Evolutionary conservation across 1,140 invertebrate genomes (phyloP), one percentile per base, ranked within the genome.

Genomic region (Hycleus cichorii): DNA sequence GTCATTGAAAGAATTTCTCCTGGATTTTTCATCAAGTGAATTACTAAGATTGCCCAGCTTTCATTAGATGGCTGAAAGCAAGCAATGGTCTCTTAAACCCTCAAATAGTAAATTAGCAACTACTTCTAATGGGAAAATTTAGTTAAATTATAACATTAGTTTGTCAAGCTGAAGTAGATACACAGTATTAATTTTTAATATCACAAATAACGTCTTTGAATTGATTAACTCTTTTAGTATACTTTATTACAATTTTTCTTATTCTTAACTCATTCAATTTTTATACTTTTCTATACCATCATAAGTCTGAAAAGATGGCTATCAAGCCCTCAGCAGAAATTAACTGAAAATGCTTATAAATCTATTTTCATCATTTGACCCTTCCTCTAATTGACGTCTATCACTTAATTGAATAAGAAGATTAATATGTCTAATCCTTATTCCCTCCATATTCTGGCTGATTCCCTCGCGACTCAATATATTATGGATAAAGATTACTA

Each of bases 11-110:
- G 69, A 65, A 76, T 78, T 60, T 69, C 67, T 57, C 64, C 74
- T 60, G 75, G 74, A 67, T 70, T 71, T 66, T 84, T 83, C 73
- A 78, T 78, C 73, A 76, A 78, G 68, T 81, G 78, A 80, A 76
- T 80, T 65, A 68, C 69, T 67, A 72, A 60, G 71, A 72, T 75
- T 74, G 76, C 68, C 66, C 73, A 74, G 73, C 73, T 69, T 59
- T 78, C 76, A 81, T 81, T 80, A 81, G 74, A 75, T 82, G 76
- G 74, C 80, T 81, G 77, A 81, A 80, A 78, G 75, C 70, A 81
- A 81, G 78, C 77, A 76, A 46, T 78, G 77, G 73, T 78, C 79
- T 78, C 75, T 81, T 78, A 76, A 78, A 74, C 70, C 69, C 74
- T 45, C 57, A 59, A 55, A 77, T 76, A 75, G 72, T 75, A 76